phyloP scores from a whole-genome alignment of 2,113 vertebrate genomes.

The Prinia subflava region DNA sequence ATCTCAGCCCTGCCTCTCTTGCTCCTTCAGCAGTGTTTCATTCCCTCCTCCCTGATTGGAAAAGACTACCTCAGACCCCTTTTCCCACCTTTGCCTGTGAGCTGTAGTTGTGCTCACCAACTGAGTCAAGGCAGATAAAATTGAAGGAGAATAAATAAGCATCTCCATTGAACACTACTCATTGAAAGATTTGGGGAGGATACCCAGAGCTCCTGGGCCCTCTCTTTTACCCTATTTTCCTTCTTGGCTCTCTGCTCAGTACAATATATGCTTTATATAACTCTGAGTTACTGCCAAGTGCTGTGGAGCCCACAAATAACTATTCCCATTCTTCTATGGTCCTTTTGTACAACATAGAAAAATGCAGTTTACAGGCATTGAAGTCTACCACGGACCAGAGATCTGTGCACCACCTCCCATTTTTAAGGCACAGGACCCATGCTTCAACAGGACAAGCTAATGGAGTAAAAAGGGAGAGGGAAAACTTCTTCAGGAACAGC shows the following conservation, averaged over 20 bases:
- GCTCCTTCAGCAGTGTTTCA: neutral
- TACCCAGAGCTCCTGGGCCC: neutral
- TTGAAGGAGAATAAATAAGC: neutral
- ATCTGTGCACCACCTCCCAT: neutral
- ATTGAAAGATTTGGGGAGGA: neutral
- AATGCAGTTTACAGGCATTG: neutral
- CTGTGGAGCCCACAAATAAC: neutral
- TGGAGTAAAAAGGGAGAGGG: neutral
- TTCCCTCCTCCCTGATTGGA: neutral
- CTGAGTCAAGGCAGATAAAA: neutral
- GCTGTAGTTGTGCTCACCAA: neutral
- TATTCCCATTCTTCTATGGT: neutral
- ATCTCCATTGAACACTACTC: neutral
- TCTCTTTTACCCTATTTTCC: neutral
- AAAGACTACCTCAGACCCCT: neutral
- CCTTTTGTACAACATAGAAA: neutral
- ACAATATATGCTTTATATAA: neutral
- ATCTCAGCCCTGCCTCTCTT: neutral
- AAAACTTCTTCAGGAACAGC: neutral
- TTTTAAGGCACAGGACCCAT: neutral
- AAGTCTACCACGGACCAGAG: neutral
- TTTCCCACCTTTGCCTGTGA: neutral
- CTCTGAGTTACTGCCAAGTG: neutral
- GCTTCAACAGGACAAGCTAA: neutral
- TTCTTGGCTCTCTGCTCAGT: neutral